phyloP scores from a whole-genome alignment of 53 echinoderm and acorn worm species.

The Astropecten irregularis region DNA sequence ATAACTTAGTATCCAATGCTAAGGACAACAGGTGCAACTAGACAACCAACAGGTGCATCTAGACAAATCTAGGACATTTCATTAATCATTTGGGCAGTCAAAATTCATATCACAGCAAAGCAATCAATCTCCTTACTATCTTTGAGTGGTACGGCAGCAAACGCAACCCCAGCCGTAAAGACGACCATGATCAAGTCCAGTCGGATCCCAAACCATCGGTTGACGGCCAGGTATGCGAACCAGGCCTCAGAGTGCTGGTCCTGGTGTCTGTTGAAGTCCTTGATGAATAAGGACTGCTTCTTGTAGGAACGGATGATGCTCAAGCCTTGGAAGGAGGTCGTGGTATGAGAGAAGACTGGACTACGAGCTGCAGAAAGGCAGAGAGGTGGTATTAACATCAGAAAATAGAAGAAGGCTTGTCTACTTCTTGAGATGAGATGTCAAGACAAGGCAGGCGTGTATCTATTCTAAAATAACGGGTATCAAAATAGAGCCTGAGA shows the following conservation, averaged over 20 bases:
- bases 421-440: too few species aligned
- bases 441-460: too few species aligned
- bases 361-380: constrained; percentile 70
- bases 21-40: too few species aligned
- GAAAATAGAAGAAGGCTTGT: neutral
- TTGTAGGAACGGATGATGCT: constrained; percentile 82
- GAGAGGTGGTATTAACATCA: neutral
- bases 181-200: constrained; percentile 75
- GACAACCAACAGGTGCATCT: too few species aligned
- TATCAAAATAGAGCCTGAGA: too few species aligned
- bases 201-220: constrained; percentile 88
- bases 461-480: too few species aligned
- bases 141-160: constrained; percentile 61
- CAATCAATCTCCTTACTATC: constrained; percentile 60
- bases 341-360: constrained; percentile 93
- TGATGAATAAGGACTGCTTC: constrained; percentile 64
- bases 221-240: constrained; percentile 82
- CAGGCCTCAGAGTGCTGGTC: constrained; percentile 87
- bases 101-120: too few species aligned
- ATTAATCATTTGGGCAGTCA: too few species aligned
- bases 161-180: constrained; percentile 68
- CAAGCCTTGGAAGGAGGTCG: constrained; percentile 80
- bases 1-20: too few species aligned
- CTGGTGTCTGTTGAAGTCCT: constrained; percentile 65
- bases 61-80: too few species aligned